Percentiles rank a stretch among this genome's conserved stretches.
Evolutionary conservation across 2,113 vertebrate genomes (phyloP).

Genomic region (Onychostruthus taczanowskii): DNA sequence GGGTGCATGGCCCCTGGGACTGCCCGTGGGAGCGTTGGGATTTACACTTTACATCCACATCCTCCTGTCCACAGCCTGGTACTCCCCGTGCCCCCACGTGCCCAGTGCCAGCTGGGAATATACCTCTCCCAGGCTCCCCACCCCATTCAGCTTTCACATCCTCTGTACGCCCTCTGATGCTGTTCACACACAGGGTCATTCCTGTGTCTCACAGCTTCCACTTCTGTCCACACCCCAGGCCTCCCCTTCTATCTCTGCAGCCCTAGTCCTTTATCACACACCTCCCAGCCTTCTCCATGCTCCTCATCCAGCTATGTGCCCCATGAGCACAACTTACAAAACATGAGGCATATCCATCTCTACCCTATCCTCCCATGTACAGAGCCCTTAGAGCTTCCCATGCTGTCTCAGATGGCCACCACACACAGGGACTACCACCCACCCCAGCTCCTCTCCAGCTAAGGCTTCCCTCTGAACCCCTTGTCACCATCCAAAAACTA

Average conservation of each 20-base stretch:
- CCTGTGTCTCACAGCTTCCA: background rate
- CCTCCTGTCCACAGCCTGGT: background rate
- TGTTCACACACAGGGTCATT: background rate
- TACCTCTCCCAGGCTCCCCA: background rate
- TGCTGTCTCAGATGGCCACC: background rate
- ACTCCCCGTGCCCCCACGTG: fast-evolving
- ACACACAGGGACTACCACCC: background rate
- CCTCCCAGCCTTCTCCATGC: background rate
- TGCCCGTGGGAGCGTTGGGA: fast-evolving
- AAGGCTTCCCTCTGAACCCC: background rate
- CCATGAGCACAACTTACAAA: background rate
- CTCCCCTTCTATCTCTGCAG: background rate
- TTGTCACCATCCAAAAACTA: background rate
- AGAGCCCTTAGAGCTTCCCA: background rate
- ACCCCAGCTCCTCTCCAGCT: background rate
- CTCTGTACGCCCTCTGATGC: background rate
- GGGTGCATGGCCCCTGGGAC: background rate
- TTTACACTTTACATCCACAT: background rate
- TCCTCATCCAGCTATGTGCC: fast-evolving
- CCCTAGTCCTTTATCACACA: background rate
- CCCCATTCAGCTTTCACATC: background rate
- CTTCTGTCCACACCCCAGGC: too few relatives aligned
- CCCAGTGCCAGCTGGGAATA: background rate
- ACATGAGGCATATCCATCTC: background rate
- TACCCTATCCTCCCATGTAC: background rate